Conservation (phyloP, 2,113 vertebrate species). For the Passer montanus region DNA sequence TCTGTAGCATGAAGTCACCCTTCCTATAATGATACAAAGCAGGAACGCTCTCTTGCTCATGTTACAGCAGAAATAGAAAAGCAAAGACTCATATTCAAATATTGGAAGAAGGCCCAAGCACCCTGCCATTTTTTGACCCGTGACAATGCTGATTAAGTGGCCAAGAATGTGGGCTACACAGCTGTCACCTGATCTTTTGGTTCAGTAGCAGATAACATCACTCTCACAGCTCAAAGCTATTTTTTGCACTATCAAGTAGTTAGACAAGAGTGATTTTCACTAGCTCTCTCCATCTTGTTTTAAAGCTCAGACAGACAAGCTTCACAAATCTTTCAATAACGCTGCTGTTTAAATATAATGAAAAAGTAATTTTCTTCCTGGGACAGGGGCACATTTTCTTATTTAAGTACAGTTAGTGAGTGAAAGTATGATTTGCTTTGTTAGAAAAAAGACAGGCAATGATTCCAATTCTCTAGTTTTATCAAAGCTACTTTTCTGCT, state of each 20-base stretch:
- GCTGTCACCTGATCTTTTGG: conserved; percentile 41
- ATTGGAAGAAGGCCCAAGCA: conserved; percentile 17
- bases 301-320: neutral
- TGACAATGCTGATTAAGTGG: conserved; percentile 50
- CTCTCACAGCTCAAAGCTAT: neutral
- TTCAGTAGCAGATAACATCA: conserved; percentile 15
- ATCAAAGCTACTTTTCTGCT: neutral
- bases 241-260: neutral
- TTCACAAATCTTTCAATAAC: neutral
- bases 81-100: neutral
- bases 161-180: neutral
- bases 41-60: neutral
- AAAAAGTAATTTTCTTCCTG: neutral
- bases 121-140: neutral
- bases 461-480: neutral
- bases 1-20: conserved; percentile 31
- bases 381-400: neutral
- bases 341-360: neutral
- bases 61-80: conserved; percentile 58
- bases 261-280: neutral
- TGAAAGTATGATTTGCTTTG: neutral
- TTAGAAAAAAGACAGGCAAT: neutral
- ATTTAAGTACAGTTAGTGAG: neutral
- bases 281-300: neutral
- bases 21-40: conserved; percentile 11